These are phyloP conservation scores for Cassiopea andromeda DNA, from an alignment of 30 jellyfish, hydroid and myxozoan genomes.

Conservation along the genomic window DNA sequence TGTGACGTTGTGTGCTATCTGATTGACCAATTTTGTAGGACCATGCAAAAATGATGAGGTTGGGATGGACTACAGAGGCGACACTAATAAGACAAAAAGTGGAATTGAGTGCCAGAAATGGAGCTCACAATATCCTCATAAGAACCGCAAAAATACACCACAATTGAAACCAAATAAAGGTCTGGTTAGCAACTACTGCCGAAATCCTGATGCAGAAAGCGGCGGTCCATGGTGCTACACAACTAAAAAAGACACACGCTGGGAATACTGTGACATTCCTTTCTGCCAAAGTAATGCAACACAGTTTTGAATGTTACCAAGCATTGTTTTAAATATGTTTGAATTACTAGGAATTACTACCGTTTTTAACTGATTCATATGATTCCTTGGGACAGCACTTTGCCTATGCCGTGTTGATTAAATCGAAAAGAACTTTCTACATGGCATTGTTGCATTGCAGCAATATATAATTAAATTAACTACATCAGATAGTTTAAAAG, in stretches of 20 bases:
- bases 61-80: constrained; percentile 17
- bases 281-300: neutral
- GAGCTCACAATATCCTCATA: neutral
- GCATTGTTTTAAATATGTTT: too few relatives aligned
- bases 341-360: too few relatives aligned
- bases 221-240: constrained; percentile 46
- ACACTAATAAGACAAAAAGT: neutral
- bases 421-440: too few relatives aligned
- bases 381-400: too few relatives aligned
- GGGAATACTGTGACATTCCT: constrained; percentile 37
- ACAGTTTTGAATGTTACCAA: too few relatives aligned
- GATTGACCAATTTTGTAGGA: neutral
- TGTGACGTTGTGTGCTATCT: too few relatives aligned
- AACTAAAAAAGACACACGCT: neutral
- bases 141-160: neutral
- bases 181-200: constrained; percentile 18
- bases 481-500: too few relatives aligned
- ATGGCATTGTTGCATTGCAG: too few relatives aligned
- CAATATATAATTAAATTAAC: too few relatives aligned
- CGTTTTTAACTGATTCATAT: too few relatives aligned
- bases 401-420: too few relatives aligned
- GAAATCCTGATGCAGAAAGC: constrained; percentile 29
- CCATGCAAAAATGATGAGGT: neutral
- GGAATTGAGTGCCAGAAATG: constrained; percentile 19
- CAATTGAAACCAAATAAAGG: constrained; percentile 6